Evolutionary conservation across 2,888 invertebrate species (phyloP), one percentile per base, ranked within the genome.

Genomic region (Sclerodermus sp.): DNA sequence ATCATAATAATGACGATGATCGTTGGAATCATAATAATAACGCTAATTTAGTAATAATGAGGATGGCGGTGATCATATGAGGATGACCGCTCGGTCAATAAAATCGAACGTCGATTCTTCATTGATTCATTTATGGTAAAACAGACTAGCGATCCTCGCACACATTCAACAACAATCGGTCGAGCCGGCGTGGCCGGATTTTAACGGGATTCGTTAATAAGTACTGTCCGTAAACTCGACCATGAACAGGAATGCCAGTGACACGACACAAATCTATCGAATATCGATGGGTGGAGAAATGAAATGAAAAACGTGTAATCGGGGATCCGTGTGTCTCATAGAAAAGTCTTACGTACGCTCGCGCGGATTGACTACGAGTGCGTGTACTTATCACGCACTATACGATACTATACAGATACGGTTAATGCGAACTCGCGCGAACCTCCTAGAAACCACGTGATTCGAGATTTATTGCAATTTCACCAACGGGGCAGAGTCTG

Each of bases 291-390:
- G 8, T 23, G 23, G 23, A 23, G 23, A 23, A 23, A 23, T 3
- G 8, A 23, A 5, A 23, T 23, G 8, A 23, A 5, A 23, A 23
- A 23, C 3, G 23, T 23, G 23, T 8, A 8, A 23, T 8, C 23
- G 23, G 23, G 3, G 8, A 23, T 23, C 8, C 23, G 17, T 37
- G 30, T 13, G 17, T 13, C 34, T 51, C 52, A 60, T 63, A 66
- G 58, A 66, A 70, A 62, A 67, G 60, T 66, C 58, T 57, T 59
- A 67, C 63, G 66, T 62, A 57, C 55, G 55, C 60, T 64, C 62
- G 59, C 63, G 66, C 66, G 63, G 63, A 66, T 66, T 64, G 64
- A 64, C 68, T 73, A 71, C 63, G 65, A 67, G 59, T 69, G 68
- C 62, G 65, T 62, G 23, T 8, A 57, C 57, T 15, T 36, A 14